Conservation (phyloP, 2,888 invertebrate species). For the Clanis bilineata region DNA sequence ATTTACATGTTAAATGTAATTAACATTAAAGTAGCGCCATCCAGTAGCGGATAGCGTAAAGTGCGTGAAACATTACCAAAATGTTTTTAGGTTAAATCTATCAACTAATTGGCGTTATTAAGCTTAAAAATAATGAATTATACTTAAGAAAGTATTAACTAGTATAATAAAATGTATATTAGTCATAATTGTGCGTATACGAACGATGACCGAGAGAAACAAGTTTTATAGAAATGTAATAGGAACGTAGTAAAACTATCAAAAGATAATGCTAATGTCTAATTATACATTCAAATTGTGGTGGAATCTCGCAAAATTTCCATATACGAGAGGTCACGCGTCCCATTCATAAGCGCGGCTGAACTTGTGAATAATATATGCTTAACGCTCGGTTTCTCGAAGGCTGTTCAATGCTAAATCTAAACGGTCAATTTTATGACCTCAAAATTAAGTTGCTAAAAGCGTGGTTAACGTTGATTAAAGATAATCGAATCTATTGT, state of each 20-base stretch:
- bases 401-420: no score
- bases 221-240: background rate
- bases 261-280: background rate
- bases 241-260: background rate
- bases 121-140: background rate
- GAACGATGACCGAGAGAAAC: background rate
- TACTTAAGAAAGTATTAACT: background rate
- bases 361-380: background rate
- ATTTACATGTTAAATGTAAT: background rate
- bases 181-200: background rate
- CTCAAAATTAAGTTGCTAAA: no score
- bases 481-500: no score
- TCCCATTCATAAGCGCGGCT: conserved; percentile 13
- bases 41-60: conserved; percentile 58
- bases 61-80: background rate
- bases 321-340: conserved; percentile 18
- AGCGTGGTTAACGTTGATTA: no score
- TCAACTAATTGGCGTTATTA: background rate
- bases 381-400: no score
- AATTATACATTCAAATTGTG: background rate
- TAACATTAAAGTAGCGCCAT: conserved; percentile 46
- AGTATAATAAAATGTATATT: background rate
- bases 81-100: background rate
- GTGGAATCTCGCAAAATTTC: background rate
- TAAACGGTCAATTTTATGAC: conserved; percentile 20